Percentiles rank a stretch among this genome's conserved stretches.
Conservation (phyloP, 1,140 invertebrate species). For the Hycleus phaleratus region DNA sequence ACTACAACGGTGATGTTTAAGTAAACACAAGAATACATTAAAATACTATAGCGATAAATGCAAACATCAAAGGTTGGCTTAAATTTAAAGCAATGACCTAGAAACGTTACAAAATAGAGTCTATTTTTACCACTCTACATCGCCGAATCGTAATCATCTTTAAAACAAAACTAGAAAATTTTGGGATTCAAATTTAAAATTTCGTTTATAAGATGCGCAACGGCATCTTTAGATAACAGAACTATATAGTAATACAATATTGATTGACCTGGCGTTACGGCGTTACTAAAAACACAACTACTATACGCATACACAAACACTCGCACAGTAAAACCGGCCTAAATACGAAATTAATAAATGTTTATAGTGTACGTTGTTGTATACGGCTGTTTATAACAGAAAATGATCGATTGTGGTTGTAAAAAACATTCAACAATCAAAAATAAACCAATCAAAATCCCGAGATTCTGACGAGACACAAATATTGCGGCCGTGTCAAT, state of each 20-base stretch:
- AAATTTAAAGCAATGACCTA: background rate
- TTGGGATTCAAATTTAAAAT: no score
- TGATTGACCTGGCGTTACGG: slow-evolving; percentile 8
- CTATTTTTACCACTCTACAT: background rate
- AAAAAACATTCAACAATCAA: slow-evolving; percentile 8
- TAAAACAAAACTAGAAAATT: no score
- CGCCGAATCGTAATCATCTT: no score
- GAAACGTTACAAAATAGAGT: background rate
- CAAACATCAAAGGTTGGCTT: background rate
- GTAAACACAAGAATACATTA: no score
- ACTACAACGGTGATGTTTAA: no score
- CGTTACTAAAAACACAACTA: background rate
- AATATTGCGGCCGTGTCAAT: background rate
- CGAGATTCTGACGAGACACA: background rate
- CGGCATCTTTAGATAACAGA: no score
- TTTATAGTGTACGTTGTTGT: background rate
- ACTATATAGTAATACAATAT: background rate
- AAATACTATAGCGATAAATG: no score
- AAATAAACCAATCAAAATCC: no score
- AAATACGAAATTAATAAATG: slow-evolving; percentile 17
- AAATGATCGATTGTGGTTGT: slow-evolving; percentile 17
- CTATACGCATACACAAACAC: background rate
- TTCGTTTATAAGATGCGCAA: no score
- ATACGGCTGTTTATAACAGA: slow-evolving; percentile 7
- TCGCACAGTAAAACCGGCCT: slow-evolving; percentile 29